phyloP scores from a whole-genome alignment of 2,888 invertebrate species.

The Nephrocerus scutellatus region DNA sequence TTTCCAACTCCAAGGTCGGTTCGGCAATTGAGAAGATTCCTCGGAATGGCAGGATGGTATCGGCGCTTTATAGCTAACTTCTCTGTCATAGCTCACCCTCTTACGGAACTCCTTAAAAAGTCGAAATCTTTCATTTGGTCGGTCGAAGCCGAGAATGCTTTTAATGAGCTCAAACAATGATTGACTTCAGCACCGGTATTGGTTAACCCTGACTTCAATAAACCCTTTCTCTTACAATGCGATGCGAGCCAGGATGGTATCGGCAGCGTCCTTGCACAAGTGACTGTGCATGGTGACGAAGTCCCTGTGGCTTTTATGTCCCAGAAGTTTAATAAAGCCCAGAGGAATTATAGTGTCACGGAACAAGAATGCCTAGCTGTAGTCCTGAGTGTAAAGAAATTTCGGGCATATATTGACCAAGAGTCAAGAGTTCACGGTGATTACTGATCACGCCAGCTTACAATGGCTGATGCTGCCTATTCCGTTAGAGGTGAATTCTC shows the following conservation, averaged over 20 bases:
- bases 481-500: too few species aligned
- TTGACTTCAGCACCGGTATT: constrained; percentile 12
- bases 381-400: constrained; percentile 9
- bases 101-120: constrained; percentile 6
- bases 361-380: constrained; percentile 13
- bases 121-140: background rate
- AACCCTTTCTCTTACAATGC: constrained; percentile 16
- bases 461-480: too few species aligned
- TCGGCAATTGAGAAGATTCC: background rate
- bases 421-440: too few species aligned
- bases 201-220: constrained; percentile 9
- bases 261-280: constrained; percentile 13
- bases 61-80: constrained; percentile 5
- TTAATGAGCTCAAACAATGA: constrained; percentile 8
- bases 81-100: background rate
- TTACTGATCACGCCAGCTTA: too few species aligned
- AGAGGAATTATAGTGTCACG: constrained; percentile 12
- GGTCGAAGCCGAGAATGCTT: constrained; percentile 2
- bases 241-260: constrained; percentile 12
- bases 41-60: constrained; percentile 6
- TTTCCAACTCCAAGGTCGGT: background rate
- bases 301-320: constrained; percentile 14
- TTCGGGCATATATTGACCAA: constrained; percentile 12
- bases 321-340: constrained; percentile 17
- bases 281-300: constrained; percentile 10